Evolutionary conservation across 2,797 vertebrate species (phyloP), one percentile per base, ranked within the genome.

Genomic region (Poeciliopsis paucimaculata): DNA sequence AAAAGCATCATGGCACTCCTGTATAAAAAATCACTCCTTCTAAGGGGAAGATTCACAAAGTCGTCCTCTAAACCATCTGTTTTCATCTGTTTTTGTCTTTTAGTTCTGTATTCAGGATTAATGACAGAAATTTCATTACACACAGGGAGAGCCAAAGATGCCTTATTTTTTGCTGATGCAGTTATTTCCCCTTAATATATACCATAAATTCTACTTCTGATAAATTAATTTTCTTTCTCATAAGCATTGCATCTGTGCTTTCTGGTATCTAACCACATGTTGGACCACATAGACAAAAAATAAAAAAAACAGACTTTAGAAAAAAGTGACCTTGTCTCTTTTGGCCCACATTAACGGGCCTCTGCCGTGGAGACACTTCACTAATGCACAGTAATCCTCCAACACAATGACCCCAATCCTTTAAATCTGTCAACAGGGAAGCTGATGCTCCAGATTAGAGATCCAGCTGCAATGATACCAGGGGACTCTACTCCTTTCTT

Each of bases 321-420:
- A 89, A 83, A 75, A 84, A 90, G 84, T 80, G 84, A 91, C 93
- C 91, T 92, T 90, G 89, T 89, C 89, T 87, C 83, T 88, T 86
- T 68, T 90, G 89, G 86, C 87, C 93, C 87, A 93, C 89, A 90
- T 93, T 86, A 90, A 83, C 80, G 85, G 79, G 78, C 85, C 80
- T 88, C 83, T 87, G 84, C 86, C 74, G 90, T 78, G 77, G 87
- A 94, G 92, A 91, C 85, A 89, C 88, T 92, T 89, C 88, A 86
- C 86, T 95, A 95, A 95, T 95, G 93, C 94, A 94, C 86, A 83
- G 78, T 96, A 95, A 95, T 95, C 95, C 95, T 86, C 83, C 87
- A 91, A 92, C 93, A 95, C 94, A 95, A 95, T 95, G 95, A 95
- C 95, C 95, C 89, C 94, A 95, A 96, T 95, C 95, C 94, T 78